Base-by-base conservation (phyloP, 1,140 invertebrate genomes). In the Panagrolaimus sp. region DNA sequence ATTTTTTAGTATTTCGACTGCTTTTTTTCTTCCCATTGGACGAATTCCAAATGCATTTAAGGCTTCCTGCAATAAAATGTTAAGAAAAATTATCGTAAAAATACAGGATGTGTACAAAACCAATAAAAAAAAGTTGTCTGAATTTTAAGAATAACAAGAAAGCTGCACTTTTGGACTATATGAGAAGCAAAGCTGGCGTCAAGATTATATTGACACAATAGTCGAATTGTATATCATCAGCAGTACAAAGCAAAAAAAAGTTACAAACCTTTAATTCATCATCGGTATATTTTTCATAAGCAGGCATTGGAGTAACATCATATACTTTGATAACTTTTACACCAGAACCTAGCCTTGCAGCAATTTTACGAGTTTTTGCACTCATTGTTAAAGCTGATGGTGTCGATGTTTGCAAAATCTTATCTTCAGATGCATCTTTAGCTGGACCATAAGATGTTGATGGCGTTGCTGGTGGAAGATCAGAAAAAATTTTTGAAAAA, bases 11-110 rank as follows among this genome's bases (percentile, higher is more conserved):
- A 57, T 57, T 20, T 57, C 51, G 8, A 57, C 20, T 8, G 51
- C 51, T 57, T 27, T 20, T 57, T 57, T 57, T 11, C 51, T 20
- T 23, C 51, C 51, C 51, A 57, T n/a, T 2, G 51, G 51, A 16
- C 51, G 51, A 23, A 57, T 57, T 11, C 27, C 27, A 27, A 25
- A 57, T 57, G 9, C 9, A 57, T 11, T 27, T 20, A 57, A 23
- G 1, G 51, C 51, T 11, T 13, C 51, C 51, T 57, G n/a, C 20
- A 57, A 57, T 20, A 20, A 11, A 8, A 20, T 4, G 13, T 20
- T 57, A 57, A n/a, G n/a, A n/a, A n/a, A n/a, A n/a, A n/a, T n/a
- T n/a, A n/a, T n/a, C n/a, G n/a, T n/a, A n/a, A n/a, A n/a, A n/a
- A n/a, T n/a, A n/a, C n/a, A n/a, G n/a, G n/a, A n/a, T n/a, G n/a